These are phyloP conservation scores for Drosophila pandora DNA, from an alignment of 1,140 invertebrate species.

Conservation along the genomic window DNA sequence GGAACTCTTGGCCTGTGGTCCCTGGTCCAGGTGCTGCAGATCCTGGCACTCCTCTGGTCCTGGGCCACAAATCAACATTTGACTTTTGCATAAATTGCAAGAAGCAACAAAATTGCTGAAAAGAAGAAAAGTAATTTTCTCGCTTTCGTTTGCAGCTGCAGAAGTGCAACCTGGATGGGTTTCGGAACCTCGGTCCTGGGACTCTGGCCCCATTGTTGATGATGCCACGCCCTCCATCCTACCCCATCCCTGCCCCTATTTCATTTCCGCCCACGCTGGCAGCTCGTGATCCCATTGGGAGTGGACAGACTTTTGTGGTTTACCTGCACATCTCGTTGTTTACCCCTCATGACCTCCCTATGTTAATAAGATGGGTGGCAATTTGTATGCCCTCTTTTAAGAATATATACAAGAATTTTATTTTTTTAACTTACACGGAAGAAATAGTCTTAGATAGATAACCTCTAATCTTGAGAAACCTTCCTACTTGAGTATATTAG, in stretches of 20 bases:
- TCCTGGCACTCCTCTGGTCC: conserved; percentile 1
- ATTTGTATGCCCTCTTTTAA: conserved; percentile 36
- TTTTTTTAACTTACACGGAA: background rate
- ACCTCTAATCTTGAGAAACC: background rate
- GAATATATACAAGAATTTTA: conserved; percentile 4
- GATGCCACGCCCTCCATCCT: conserved; percentile 10
- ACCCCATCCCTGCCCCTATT: background rate
- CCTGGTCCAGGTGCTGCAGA: conserved; percentile 6
- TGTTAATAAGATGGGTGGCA: conserved; percentile 54
- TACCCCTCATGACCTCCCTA: conserved; percentile 50
- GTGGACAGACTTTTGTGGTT: conserved; percentile 37
- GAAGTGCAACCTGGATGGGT: conserved; percentile 16
- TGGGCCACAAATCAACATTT: conserved; percentile 78
- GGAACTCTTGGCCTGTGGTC: conserved; percentile 8
- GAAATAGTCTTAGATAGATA: background rate
- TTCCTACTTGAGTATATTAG: too few relatives aligned
- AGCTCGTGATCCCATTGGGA: conserved; percentile 33
- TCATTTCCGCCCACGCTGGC: conserved; percentile 16
- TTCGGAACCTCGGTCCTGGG: background rate
- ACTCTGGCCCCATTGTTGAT: conserved; percentile 51
- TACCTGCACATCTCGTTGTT: conserved; percentile 63
- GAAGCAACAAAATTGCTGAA: conserved; percentile 74
- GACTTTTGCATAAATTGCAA: conserved; percentile 82
- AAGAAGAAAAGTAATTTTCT: conserved; percentile 76
- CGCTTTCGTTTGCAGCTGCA: conserved; percentile 73